Evolutionary conservation across 64 coral and sea anemone species (phyloP), one percentile per base, ranked within the genome.

Genomic region (Stylophora pistillata): DNA sequence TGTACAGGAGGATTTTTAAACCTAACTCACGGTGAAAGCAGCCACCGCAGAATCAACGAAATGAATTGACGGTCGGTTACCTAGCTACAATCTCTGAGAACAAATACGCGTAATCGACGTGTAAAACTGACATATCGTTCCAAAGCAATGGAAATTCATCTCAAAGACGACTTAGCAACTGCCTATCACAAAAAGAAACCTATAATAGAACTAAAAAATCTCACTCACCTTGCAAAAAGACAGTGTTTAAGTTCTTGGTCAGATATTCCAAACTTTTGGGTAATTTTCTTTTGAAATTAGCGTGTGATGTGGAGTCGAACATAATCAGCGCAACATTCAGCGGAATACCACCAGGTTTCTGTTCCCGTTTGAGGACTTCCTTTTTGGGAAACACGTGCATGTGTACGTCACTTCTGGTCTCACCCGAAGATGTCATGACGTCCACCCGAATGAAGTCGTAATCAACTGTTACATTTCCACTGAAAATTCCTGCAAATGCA

Each of bases 251-350:
- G 52, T 86, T 68, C 2, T 89, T 60, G 23, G 80, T 89, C 56
- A 94, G 54, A 63, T 84, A 89, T 32, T 85, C 61, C 5, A 76
- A 81, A 2, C 78, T 94, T 5, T 89, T 94, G 27, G 86, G 78
- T 86, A 94, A 89, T 71, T 94, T 94, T 18, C 92, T 65, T n/a
- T 52, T 75, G 54, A 94, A 94, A 53, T 94, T 88, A 55, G 92
- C 92, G 11, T 86, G 86, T 1, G 92, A 94, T 7, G 87, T 89
- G 10, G 92, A 94, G 79, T 94, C 92, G 58, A 94, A 94, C 78
- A 89, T 89, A 16, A 94, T 85, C 92, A 94, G 47, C 7, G 88
- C 62, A 28, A 94, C 70, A 64, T 94, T 89, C 18, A 89, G 47
- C 14, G 92, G 92, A 57, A 94, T 85, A 20, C 78, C 92, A 23